Base-by-base conservation (phyloP, 1,140 invertebrate species). In the Acyrthosiphon pisum region DNA sequence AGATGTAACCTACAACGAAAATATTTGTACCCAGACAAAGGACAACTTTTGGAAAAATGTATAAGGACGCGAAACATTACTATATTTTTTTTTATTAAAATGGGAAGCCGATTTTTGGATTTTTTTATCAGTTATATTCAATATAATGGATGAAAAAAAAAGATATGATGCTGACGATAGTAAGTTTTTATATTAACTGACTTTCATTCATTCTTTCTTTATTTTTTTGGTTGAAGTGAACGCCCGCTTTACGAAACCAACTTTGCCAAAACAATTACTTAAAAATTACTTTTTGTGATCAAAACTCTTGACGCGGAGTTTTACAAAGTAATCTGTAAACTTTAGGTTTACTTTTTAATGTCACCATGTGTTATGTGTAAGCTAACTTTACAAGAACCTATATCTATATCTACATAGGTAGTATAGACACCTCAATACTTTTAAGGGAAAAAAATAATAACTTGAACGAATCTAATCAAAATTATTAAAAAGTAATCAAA, bases 251-350 rank as follows among this genome's bases (percentile, higher is more conserved):
- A n/a, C 37, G 6, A 90, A 60, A 60, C 37, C 23, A 90, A 90
- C 87, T 50, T 50, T 53, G 11, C 37, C 22, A 60, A 41, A 90
- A 90, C 37, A 90, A 90, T 90, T 41, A 60, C 88, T 90, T 90
- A 56, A 90, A 56, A 90, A 90, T 90, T 90, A 90, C 35, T 56
- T 90, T 90, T 41, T n/a, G 37, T 11, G 23, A 90, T 60, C 50
- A 44, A 90, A 90, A 90, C 35, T 56, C 88, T 90, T 90, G 35
- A 60, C 37, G 37, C 35, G 35, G 26, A 90, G 50, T 90, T 60
- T 90, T 41, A 30, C 53, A 56, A 56, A 90, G 35, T 90, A 90
- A 90, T 60, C 50, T 90, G 53, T 90, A 60, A 41, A 90, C 88
- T 90, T 90, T 8, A 30, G 50, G 88, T 60, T 90, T 30, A 41